A percentile compares a stretch with the other conserved stretches of the same genome.
Conservation (phyloP, 2,888 invertebrate species). For the Lasioglossum zephyrum region DNA sequence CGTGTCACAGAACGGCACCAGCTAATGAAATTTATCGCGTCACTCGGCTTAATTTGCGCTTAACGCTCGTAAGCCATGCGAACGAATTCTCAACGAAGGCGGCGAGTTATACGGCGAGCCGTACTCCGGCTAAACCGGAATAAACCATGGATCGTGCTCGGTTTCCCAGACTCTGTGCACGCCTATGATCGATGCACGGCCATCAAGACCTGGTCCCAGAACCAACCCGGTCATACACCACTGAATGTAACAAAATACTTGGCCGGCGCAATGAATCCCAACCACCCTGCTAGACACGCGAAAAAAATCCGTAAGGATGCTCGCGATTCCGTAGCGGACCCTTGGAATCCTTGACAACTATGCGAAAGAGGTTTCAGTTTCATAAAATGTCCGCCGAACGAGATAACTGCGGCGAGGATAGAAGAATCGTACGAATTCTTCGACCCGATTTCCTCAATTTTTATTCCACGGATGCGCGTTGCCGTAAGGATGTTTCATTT, state of each 20-base stretch:
- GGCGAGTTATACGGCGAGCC: slow-evolving; percentile 53
- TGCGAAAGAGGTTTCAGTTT: not conserved
- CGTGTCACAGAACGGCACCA: slow-evolving; percentile 53
- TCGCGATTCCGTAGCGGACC: not conserved
- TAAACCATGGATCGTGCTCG: slow-evolving; percentile 48
- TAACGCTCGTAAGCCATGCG: slow-evolving; percentile 71
- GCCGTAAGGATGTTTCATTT: not conserved
- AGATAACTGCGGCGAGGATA: not conserved
- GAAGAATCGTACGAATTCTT: not conserved
- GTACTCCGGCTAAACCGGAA: slow-evolving; percentile 61
- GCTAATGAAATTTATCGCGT: slow-evolving; percentile 72
- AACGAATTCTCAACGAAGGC: slow-evolving; percentile 48
- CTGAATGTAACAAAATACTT: slow-evolving; percentile 47
- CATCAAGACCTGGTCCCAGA: slow-evolving; percentile 49
- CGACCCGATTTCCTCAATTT: not conserved
- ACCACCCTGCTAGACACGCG: not conserved
- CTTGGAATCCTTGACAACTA: not conserved
- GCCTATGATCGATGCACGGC: slow-evolving; percentile 64
- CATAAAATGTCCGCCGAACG: not conserved
- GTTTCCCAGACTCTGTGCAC: slow-evolving; percentile 54
- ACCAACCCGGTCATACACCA: slow-evolving; percentile 37
- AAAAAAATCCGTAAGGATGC: not conserved
- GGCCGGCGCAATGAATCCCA: slow-evolving; percentile 37
- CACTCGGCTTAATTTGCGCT: slow-evolving; percentile 72
- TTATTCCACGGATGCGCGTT: not conserved